A percentile compares a stretch with the other conserved stretches of the same genome.
These are phyloP conservation scores for Centruroides vittatus DNA, from an alignment of 1,140 invertebrate species.

Conservation along the genomic window DNA sequence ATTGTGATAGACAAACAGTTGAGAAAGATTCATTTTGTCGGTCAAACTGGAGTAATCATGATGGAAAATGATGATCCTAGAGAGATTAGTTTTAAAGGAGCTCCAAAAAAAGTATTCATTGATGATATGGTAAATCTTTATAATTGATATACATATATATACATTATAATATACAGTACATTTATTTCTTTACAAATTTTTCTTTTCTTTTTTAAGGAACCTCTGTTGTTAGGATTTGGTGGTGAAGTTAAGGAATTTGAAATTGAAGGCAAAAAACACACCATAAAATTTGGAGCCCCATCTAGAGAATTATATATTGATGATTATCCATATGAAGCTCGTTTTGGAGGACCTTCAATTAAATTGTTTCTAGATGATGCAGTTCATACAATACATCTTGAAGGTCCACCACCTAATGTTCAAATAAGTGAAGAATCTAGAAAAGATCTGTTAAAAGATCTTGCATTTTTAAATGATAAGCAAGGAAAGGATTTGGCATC, in stretches of 20 bases:
- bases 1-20: too few relatives aligned
- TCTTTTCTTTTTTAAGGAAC: constrained; percentile 9
- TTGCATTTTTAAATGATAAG: not conserved
- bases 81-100: constrained; percentile 56
- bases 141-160: not conserved
- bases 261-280: constrained; percentile 34
- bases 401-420: constrained; percentile 56
- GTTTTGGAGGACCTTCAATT: constrained; percentile 84
- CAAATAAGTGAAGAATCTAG: constrained; percentile 32
- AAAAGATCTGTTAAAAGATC: constrained; percentile 8
- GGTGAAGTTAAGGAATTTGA: constrained; percentile 27
- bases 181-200: not conserved
- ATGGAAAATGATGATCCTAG: constrained; percentile 49
- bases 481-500: too few relatives aligned
- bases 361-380: constrained; percentile 59
- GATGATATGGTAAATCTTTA: constrained; percentile 17
- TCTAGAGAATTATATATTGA: constrained; percentile 81
- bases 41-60: too few relatives aligned
- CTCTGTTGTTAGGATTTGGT: constrained; percentile 14
- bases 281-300: constrained; percentile 76
- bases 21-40: too few relatives aligned
- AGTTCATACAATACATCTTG: constrained; percentile 68
- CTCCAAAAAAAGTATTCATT: constrained; percentile 21
- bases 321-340: constrained; percentile 66
- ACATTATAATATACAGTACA: too few relatives aligned